A percentile compares a stretch with the other conserved stretches of the same genome.
Evolutionary conservation across 1,140 invertebrate genomes (phyloP).

Genomic region (Macrotrachela quadricornifera): DNA sequence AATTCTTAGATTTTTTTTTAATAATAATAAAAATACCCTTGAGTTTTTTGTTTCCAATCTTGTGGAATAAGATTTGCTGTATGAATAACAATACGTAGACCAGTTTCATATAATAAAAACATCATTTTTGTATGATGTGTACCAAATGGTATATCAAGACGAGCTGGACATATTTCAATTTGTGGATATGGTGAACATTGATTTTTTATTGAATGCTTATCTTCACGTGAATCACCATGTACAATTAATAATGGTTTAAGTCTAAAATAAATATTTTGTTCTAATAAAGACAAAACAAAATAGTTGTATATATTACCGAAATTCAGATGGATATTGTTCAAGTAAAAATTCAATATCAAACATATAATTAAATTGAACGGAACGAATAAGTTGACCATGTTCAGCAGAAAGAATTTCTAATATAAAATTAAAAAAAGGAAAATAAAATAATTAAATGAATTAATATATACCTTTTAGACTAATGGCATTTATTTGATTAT

Average conservation of each 20-base stretch:
- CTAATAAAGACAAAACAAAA: no score
- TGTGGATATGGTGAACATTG: no score
- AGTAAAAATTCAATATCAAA: constrained; percentile 64
- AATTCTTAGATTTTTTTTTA: not conserved
- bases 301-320: constrained; percentile 13
- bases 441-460: no score
- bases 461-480: no score
- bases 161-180: constrained; percentile 12
- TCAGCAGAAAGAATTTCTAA: no score
- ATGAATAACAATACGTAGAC: constrained; percentile 59
- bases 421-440: no score
- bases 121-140: constrained; percentile 83
- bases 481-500: no score
- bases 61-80: constrained; percentile 71
- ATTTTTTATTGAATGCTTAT: not conserved
- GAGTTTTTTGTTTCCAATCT: constrained; percentile 80
- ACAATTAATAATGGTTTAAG: constrained; percentile 49
- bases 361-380: constrained; percentile 70
- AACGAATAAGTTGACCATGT: not conserved
- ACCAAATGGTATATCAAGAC: constrained; percentile 44
- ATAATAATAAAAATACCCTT: constrained; percentile 42
- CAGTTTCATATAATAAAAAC: constrained; percentile 54
- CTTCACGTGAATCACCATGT: constrained; percentile 46
- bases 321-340: constrained; percentile 42
- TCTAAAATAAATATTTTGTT: not conserved